Evolutionary conservation across 2,888 invertebrate species (phyloP), one percentile per base, ranked within the genome.

Genomic region (Galeopsomyia nigrocyanea): DNA sequence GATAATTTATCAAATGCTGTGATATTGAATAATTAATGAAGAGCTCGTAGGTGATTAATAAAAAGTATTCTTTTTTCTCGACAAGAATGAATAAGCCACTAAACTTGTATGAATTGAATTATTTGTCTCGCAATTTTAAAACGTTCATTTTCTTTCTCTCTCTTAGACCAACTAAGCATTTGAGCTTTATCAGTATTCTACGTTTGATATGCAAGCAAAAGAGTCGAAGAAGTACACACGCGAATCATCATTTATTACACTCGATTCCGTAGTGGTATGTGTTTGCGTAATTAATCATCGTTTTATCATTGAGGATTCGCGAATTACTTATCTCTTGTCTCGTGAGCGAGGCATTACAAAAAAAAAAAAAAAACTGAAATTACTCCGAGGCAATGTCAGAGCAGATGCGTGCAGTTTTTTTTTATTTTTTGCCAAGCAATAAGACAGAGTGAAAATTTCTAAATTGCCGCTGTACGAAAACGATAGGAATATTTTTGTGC

Each of bases 271-370:
- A 70, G 69, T 73, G 21, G 61, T 5, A 26, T 3, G 26, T 69
- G 49, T 73, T 73, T 73, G 67, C 73, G 47, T 67, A 62, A 73
- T 70, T 70, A 69, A 73, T 73, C 69, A 73, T 58, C 67, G 62
- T 63, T 73, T 26, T 73, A 70, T 73, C 69, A 5, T 66, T 57
- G 69, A 63, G 69, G 53, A 69, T 70, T 69, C 53, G 53, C 22
- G 49, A 70, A 67, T 69, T 51, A 70, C 58, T 67, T 73, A 73
- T 73, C 73, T 58, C 17, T 9, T 26, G 46, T 49, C 51, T 66
- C 53, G 62, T 22, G 26, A 26, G 62, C 31, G 13, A 3, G 21
- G 55, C n/a, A 62, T 51, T 62, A 51, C 1, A 10, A 39, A 39
- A 39, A 39, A 9, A n/a, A n/a, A n/a, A 16, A 51, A n/a, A 10